These are phyloP conservation scores for Empis livida DNA, from an alignment of 2,888 invertebrate species.

Conservation along the genomic window DNA sequence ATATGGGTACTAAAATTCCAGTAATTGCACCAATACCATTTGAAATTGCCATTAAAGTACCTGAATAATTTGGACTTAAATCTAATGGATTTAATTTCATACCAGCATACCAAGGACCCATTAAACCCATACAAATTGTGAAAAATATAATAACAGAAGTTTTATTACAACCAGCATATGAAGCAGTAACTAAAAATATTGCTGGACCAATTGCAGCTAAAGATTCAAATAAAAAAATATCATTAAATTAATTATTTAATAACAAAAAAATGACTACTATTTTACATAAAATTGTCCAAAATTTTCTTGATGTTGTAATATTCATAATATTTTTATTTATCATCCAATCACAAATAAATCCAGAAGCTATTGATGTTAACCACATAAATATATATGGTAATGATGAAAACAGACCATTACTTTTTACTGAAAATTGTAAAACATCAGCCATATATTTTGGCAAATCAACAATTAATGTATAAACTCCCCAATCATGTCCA, in stretches of 20 bases:
- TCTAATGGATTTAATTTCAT: constrained; percentile 57
- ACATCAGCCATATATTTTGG: constrained; percentile 51
- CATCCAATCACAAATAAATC: constrained; percentile 54
- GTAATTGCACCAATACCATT: constrained; percentile 60
- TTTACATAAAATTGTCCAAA: constrained; percentile 44
- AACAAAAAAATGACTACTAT: too few species aligned
- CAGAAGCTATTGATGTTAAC: constrained; percentile 46
- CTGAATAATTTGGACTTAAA: constrained; percentile 50
- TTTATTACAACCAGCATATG: constrained; percentile 49
- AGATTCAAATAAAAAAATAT: too few species aligned
- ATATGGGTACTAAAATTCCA: constrained; percentile 54
- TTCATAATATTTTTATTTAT: constrained; percentile 45
- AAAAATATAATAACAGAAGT: constrained; percentile 46
- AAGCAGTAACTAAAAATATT: constrained; percentile 51
- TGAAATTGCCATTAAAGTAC: constrained; percentile 51
- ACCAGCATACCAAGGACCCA: constrained; percentile 58
- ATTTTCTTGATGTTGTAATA: constrained; percentile 45
- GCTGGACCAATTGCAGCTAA: constrained; percentile 57
- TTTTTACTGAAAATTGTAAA: constrained; percentile 44
- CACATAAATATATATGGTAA: constrained; percentile 50
- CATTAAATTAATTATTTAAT: too few species aligned
- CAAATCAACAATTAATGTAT: constrained; percentile 50
- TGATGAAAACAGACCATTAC: constrained; percentile 47
- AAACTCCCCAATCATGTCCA: constrained; percentile 53
- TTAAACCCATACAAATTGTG: constrained; percentile 53